These are phyloP conservation scores for Hartigia nigra DNA, from an alignment of 2,888 invertebrate genomes.

Conservation along the genomic window DNA sequence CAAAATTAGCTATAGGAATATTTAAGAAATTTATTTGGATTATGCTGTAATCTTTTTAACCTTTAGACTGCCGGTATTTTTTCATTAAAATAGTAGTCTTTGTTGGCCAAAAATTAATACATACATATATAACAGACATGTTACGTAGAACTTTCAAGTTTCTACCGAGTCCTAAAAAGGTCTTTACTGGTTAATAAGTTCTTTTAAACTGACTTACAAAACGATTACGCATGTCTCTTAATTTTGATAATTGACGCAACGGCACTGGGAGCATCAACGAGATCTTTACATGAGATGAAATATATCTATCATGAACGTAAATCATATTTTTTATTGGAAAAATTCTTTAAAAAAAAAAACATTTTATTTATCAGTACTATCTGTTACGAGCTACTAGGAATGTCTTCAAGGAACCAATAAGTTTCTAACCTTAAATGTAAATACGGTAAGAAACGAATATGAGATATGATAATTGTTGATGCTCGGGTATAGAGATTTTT, in stretches of 20 bases:
- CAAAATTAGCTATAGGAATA: background rate
- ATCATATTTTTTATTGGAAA: background rate
- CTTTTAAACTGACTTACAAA: background rate
- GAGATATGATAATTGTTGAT: background rate
- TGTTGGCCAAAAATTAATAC: no score
- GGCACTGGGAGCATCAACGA: background rate
- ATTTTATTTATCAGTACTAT: background rate
- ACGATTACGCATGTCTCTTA: background rate
- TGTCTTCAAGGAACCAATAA: background rate
- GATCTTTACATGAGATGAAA: background rate
- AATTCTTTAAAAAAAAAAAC: background rate
- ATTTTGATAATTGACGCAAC: background rate
- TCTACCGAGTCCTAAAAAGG: no score
- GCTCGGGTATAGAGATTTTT: background rate
- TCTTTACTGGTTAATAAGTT: background rate
- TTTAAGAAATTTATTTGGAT: background rate
- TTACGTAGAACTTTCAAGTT: no score
- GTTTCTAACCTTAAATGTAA: background rate
- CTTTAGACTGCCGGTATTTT: no score
- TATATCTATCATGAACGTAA: background rate
- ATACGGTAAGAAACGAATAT: background rate
- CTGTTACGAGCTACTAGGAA: background rate
- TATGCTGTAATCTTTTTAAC: no score
- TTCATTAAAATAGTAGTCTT: no score
- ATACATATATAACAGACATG: no score